These are phyloP conservation scores for Philaenus spumarius DNA, from an alignment of 1,140 invertebrate genomes.

Conservation along the genomic window DNA sequence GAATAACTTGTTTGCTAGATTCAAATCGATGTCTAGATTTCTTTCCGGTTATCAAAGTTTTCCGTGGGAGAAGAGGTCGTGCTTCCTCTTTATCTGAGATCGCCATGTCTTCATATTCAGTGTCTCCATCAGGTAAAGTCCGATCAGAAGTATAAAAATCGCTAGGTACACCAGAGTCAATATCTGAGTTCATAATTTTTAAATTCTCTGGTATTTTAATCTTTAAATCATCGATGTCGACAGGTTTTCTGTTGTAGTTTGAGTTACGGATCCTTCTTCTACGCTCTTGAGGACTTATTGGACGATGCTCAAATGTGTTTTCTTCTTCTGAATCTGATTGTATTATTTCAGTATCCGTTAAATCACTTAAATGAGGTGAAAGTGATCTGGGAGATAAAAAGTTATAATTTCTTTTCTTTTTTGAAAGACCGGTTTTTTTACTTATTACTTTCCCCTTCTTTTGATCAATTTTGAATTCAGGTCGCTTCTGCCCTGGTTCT, in stretches of 20 bases:
- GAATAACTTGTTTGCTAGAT: too few relatives aligned
- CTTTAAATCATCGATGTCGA: too few relatives aligned
- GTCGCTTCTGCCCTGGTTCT: slow-evolving; percentile 4
- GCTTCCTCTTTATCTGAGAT: too few relatives aligned
- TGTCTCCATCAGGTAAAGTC: too few relatives aligned
- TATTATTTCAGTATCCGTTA: slow-evolving; percentile 36
- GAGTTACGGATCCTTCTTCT: slow-evolving; percentile 2
- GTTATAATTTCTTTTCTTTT: background rate
- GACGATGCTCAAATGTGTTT: slow-evolving; percentile 3
- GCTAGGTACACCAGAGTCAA: too few relatives aligned
- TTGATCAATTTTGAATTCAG: background rate
- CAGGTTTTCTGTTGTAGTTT: background rate
- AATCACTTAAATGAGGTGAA: slow-evolving; percentile 23
- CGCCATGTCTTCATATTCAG: too few relatives aligned
- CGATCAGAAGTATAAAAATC: too few relatives aligned
- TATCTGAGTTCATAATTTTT: too few relatives aligned
- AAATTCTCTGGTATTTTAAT: too few relatives aligned
- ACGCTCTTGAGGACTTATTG: slow-evolving; percentile 15
- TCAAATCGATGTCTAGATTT: too few relatives aligned
- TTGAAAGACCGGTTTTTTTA: background rate
- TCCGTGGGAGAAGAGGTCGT: too few relatives aligned
- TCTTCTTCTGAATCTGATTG: slow-evolving; percentile 34
- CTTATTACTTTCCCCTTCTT: slow-evolving; percentile 7
- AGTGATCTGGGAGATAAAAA: slow-evolving; percentile 17
- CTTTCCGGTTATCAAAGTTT: too few relatives aligned